Conservation (phyloP, 1,140 invertebrate species). For the Cydia splendana region DNA sequence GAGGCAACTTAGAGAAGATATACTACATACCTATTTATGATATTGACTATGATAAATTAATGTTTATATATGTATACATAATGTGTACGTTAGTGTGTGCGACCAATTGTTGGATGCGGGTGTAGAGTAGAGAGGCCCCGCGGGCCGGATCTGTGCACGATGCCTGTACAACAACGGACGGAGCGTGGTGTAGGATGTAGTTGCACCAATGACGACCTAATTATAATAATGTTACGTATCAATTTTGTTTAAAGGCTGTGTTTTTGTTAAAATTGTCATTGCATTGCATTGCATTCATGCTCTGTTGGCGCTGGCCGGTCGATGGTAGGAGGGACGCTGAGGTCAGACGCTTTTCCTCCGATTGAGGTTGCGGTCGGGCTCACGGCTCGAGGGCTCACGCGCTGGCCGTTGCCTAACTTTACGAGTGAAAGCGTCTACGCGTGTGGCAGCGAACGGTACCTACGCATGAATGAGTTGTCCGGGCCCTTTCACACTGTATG, state of each 20-base stretch:
- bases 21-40: conserved; percentile 33
- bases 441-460: not conserved
- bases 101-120: conserved; percentile 53
- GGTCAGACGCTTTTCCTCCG: conserved; percentile 8
- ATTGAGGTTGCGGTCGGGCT: not conserved
- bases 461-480: not conserved
- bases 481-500: not conserved
- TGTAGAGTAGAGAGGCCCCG: conserved; percentile 33
- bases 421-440: not conserved
- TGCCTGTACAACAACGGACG: conserved; percentile 16
- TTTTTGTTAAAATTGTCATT: conserved; percentile 40
- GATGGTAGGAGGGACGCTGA: not conserved
- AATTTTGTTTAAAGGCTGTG: conserved; percentile 47
- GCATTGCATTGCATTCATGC: conserved; percentile 39
- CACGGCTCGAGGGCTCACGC: not conserved
- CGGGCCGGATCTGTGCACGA: conserved; percentile 23
- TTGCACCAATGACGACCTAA: conserved; percentile 42
- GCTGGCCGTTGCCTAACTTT: not conserved
- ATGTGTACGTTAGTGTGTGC: conserved; percentile 45
- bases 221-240: conserved; percentile 38
- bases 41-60: conserved; percentile 19
- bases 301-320: conserved; percentile 41
- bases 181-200: conserved; percentile 44
- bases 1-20: conserved; percentile 25
- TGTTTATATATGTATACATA: conserved; percentile 31